Evolutionary conservation across 2,113 vertebrate species (phyloP), one percentile per base, ranked within the genome.

Genomic region (Vidua macroura): DNA sequence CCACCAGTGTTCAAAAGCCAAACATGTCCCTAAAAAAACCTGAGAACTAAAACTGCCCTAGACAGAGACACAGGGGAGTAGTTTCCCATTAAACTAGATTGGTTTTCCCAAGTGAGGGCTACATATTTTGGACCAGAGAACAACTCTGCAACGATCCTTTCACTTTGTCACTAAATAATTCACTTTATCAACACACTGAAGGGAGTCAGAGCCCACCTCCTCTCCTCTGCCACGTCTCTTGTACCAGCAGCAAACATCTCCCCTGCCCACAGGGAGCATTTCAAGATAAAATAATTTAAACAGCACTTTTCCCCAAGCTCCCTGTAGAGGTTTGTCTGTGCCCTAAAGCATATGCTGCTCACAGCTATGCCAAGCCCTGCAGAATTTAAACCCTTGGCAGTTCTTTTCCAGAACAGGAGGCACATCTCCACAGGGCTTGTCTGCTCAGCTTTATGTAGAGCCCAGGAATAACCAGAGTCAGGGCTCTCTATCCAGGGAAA

Each of bases 11-110:
- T 86, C 19, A 37, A 46, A 20, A 91, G 67, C n/a, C 43, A 79
- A 77, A 67, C 3, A 28, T 9, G 3, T 24, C 30, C 53, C 44
- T 53, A 19, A 73, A 87, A 87, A 53, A 19, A 24, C 2, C 15
- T 2, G 13, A 53, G 39, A 66, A 49, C 39, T 85, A 11, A 62
- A 81, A 44, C 15, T 9, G 31, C 28, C 3, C 6, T 1, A 12
- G 33, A 21, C 13, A 27, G 15, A 56, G 9, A 15, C 22, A 73
- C 6, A 80, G 55, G 77, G 92, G 77, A 93, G 81, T 44, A 20
- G 43, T 80, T 88, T 55, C 64, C 74, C 48, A 53, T 79, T 94
- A 76, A 94, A 88, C 48, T 48, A 56, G 63, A 88, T 33, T 16
- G 37, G 14, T 43, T 33, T 86, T 35, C 39, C 43, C 28, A 15